Percentiles rank a stretch among this genome's conserved stretches.
Conservation (phyloP, 2,113 vertebrate genomes). For the Chlamydotis undulata region DNA sequence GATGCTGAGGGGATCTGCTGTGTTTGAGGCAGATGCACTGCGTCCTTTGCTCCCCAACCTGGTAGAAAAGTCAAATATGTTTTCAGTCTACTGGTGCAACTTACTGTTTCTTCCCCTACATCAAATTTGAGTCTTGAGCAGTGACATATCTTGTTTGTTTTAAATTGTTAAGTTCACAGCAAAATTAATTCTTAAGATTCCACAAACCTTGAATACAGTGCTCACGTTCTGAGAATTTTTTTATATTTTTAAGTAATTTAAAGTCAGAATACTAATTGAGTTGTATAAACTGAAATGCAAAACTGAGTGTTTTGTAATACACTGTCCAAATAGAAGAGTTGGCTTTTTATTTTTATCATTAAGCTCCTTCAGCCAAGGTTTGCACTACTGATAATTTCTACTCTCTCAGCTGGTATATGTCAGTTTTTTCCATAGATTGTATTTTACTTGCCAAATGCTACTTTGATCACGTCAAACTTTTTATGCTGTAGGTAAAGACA, state of each 20-base stretch:
- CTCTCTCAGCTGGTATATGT: background rate
- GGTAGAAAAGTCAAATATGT: background rate
- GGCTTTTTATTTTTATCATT: background rate
- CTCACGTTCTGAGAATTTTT: background rate
- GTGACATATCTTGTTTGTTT: background rate
- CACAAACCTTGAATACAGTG: background rate
- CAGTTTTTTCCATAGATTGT: background rate
- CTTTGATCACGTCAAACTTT: background rate
- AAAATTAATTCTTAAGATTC: background rate
- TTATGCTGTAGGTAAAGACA: background rate
- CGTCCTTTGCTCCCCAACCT: background rate
- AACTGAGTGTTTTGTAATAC: background rate
- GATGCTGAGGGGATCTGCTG: background rate
- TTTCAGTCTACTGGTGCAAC: background rate
- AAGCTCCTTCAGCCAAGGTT: background rate
- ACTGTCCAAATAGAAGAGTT: background rate
- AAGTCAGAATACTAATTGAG: background rate
- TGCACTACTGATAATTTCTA: background rate
- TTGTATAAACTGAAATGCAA: background rate
- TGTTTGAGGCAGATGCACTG: background rate
- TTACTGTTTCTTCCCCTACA: background rate
- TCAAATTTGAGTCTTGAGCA: background rate
- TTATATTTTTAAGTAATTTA: background rate
- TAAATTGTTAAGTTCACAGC: background rate
- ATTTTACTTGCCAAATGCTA: constrained; percentile 9